phyloP scores from a whole-genome alignment of 2,888 invertebrate genomes.

The Neoaliturus tenellus region DNA sequence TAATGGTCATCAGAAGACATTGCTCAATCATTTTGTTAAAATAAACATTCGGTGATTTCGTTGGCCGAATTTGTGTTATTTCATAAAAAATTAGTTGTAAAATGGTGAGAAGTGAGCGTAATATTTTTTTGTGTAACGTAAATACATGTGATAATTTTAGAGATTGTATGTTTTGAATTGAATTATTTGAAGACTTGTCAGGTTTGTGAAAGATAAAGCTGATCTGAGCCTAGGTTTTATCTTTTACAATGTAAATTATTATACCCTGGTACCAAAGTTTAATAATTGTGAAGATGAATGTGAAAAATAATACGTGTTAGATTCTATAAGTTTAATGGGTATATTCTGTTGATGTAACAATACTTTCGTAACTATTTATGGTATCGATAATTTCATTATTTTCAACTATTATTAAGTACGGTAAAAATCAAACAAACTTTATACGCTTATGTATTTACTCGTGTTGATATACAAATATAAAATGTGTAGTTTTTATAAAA shows the following conservation, averaged over 20 bases:
- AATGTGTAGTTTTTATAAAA: slow-evolving; percentile 1
- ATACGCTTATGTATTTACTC: not conserved
- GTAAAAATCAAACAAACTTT: not conserved
- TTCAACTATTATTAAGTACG: not conserved
- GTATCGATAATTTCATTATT: not conserved
- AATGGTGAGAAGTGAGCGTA: too few relatives aligned
- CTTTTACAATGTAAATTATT: not conserved
- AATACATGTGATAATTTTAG: too few relatives aligned
- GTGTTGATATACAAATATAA: not conserved
- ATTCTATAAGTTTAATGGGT: not conserved
- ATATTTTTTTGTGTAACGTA: too few relatives aligned
- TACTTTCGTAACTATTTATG: not conserved
- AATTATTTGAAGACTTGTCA: too few relatives aligned
- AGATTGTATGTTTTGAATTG: too few relatives aligned
- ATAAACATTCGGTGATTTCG: too few relatives aligned
- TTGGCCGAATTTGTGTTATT: too few relatives aligned
- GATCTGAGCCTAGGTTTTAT: slow-evolving; percentile 34
- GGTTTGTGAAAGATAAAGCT: not conserved
- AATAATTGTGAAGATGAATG: not conserved
- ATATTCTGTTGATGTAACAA: not conserved
- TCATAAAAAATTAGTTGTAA: too few relatives aligned
- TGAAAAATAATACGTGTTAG: not conserved
- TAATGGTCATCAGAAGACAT: not conserved
- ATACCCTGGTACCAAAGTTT: not conserved
- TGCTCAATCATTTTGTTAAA: too few relatives aligned